phyloP scores from a whole-genome alignment of 1,140 invertebrate species.

The Hydropsyche tenuis region DNA sequence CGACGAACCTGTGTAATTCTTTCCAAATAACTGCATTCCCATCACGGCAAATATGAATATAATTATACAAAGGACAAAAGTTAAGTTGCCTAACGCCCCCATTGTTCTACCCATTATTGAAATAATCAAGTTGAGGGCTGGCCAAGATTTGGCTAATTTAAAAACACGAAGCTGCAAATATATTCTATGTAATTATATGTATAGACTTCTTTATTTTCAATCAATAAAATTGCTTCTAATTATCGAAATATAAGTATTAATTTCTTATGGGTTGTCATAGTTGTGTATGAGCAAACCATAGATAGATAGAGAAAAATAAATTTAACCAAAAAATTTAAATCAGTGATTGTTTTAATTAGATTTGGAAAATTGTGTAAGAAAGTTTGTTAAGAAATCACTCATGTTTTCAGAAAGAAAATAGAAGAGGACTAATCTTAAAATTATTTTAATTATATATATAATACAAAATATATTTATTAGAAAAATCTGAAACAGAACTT shows the following conservation, averaged over 20 bases:
- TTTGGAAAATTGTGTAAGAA: not conserved
- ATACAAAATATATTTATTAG: not conserved
- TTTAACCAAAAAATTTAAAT: no score
- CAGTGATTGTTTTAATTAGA: no score
- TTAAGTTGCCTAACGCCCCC: constrained; percentile 96
- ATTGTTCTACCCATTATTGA: constrained; percentile 98
- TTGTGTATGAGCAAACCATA: no score
- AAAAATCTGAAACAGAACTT: not conserved
- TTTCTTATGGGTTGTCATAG: no score
- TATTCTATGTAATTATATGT: constrained; percentile 22
- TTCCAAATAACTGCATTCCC: constrained; percentile 98
- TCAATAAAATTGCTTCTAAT: no score
- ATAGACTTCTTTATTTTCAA: no score
- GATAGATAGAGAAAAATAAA: no score
- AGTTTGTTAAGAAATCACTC: not conserved
- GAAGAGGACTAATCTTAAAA: no score
- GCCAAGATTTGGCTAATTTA: constrained; percentile 99
- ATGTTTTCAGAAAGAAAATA: no score
- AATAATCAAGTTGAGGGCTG: constrained; percentile 96
- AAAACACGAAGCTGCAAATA: constrained; percentile 93
- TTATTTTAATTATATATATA: no score
- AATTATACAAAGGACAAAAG: constrained; percentile 96
- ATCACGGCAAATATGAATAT: constrained; percentile 99
- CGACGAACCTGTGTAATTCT: constrained; percentile 82
- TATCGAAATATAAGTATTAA: no score